These are phyloP conservation scores for Notothenia rossii DNA, from an alignment of 2,113 vertebrate genomes.

Conservation along the genomic window DNA sequence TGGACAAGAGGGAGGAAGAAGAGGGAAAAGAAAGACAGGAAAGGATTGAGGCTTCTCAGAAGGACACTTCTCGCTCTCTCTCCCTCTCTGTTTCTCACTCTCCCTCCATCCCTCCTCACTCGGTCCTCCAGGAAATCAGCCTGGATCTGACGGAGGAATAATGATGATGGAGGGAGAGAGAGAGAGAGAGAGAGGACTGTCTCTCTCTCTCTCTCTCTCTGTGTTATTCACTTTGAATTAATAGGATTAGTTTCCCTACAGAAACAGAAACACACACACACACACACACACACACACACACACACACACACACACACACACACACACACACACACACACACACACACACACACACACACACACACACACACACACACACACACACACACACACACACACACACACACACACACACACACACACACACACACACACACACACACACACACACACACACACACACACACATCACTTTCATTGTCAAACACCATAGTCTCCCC, in stretches of 20 bases:
- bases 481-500: slow-evolving; percentile 34
- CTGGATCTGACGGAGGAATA: slow-evolving; percentile 61
- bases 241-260: slow-evolving; percentile 90
- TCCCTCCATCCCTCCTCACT: slow-evolving; percentile 3
- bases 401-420: too few relatives aligned
- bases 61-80: too few relatives aligned
- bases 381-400: too few relatives aligned
- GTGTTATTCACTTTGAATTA: slow-evolving; percentile 99
- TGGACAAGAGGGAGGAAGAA: too few relatives aligned
- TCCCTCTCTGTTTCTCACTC: not conserved
- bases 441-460: too few relatives aligned
- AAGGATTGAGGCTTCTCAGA: not conserved
- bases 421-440: too few relatives aligned
- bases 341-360: slow-evolving; percentile 54
- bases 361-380: too few relatives aligned
- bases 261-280: slow-evolving; percentile 25
- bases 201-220: slow-evolving; percentile 78
- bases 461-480: slow-evolving; percentile 38
- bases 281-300: slow-evolving; percentile 72
- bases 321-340: slow-evolving; percentile 71
- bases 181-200: slow-evolving; percentile 25
- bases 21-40: not conserved
- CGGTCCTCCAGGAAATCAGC: slow-evolving; percentile 64
- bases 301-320: slow-evolving; percentile 34
- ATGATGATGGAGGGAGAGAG: slow-evolving; percentile 60